These are phyloP conservation scores for Trachelus stipa DNA, from an alignment of 2,888 invertebrate genomes.

Conservation along the genomic window DNA sequence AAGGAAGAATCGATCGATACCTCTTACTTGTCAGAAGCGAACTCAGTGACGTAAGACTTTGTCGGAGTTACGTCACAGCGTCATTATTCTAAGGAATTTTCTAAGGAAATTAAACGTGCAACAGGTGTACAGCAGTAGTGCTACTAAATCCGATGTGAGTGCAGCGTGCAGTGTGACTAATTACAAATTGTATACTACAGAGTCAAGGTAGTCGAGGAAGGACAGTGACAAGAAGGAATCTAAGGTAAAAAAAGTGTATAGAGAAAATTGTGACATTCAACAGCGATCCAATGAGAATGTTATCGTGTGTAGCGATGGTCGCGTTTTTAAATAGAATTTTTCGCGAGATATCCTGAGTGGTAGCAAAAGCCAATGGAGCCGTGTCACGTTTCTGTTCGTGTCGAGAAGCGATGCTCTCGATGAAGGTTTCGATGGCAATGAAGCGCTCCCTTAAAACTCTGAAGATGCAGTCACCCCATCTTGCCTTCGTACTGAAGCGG, in stretches of 20 bases:
- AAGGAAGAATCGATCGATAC: not conserved
- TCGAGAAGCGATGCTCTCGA: slow-evolving; percentile 2
- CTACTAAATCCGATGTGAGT: not conserved
- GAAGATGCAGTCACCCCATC: slow-evolving; percentile 41
- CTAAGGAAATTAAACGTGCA: slow-evolving; percentile 32
- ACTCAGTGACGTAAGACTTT: not conserved
- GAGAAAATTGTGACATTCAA: not conserved
- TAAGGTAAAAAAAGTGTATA: not conserved
- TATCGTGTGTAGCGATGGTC: not conserved
- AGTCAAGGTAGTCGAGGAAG: not conserved
- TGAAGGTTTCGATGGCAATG: slow-evolving; percentile 3
- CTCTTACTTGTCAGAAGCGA: not conserved
- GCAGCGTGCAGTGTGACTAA: not conserved
- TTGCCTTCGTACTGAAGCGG: slow-evolving; percentile 57
- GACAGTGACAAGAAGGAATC: not conserved
- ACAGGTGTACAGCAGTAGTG: slow-evolving; percentile 23
- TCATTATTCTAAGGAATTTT: slow-evolving; percentile 12
- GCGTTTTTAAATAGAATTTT: not conserved
- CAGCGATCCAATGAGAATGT: not conserved
- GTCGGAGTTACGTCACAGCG: not conserved
- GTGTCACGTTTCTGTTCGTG: slow-evolving; percentile 3
- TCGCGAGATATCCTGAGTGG: not conserved
- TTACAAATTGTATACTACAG: not conserved
- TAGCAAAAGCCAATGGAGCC: not conserved
- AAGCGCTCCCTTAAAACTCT: not conserved